Percentiles rank a stretch among this genome's conserved stretches.
These are phyloP conservation scores for Lepus europaeus DNA, from an alignment of 2,113 vertebrate genomes.

Conservation along the genomic window DNA sequence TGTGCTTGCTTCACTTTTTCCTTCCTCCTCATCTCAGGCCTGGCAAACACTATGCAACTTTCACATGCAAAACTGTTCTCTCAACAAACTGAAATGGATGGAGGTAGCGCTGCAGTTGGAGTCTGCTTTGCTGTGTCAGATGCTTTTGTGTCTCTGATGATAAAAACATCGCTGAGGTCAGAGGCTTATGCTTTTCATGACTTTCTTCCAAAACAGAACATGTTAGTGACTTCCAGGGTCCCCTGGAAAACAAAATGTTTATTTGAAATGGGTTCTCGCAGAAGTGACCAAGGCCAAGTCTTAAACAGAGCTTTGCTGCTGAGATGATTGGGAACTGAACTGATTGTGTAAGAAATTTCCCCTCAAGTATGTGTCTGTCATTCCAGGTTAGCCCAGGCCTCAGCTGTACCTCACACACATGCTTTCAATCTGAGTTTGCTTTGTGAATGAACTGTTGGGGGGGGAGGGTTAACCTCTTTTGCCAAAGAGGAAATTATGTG, in stretches of 20 bases:
- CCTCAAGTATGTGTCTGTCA: not conserved
- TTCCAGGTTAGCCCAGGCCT: conserved; percentile 8
- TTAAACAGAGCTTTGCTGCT: not conserved
- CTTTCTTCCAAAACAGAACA: conserved; percentile 26
- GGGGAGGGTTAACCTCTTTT: conserved; percentile 57
- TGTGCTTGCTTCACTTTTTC: not conserved
- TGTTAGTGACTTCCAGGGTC: not conserved
- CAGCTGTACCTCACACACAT: conserved; percentile 49
- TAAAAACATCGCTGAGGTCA: conserved; percentile 45
- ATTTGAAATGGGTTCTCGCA: conserved; percentile 6
- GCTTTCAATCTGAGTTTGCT: conserved; percentile 49
- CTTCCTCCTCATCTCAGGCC: not conserved
- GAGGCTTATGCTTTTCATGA: not conserved
- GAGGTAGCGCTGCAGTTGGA: not conserved
- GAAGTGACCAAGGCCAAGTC: not conserved
- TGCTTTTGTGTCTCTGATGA: conserved; percentile 9
- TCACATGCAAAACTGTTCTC: not conserved
- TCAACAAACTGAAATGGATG: conserved; percentile 13
- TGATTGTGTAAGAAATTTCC: not conserved
- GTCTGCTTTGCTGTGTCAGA: not conserved
- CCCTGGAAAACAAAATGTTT: not conserved
- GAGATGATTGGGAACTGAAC: not conserved
- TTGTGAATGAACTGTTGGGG: conserved; percentile 30
- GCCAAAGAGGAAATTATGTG: conserved; percentile 62
- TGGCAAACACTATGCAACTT: not conserved